Base-by-base conservation (phyloP, 2,113 vertebrate genomes). In the Ciconia boyciana region DNA sequence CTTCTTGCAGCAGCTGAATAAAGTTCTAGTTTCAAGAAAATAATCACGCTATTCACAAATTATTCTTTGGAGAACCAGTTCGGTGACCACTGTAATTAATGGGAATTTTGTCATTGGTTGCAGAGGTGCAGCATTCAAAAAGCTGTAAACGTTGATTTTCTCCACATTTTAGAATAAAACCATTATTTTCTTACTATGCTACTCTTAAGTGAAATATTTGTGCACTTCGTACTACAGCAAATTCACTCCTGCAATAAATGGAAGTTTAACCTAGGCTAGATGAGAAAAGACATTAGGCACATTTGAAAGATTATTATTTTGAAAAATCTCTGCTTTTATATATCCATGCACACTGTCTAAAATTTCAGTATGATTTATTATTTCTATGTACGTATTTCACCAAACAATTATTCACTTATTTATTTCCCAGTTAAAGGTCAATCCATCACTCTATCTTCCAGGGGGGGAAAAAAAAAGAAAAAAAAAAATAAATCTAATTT, bases 361-460 rank as follows among this genome's bases (percentile, higher is more conserved):
- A 11, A 46, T 89, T 94, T 85, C 61, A 43, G 7, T 7, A 13
- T 62, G 58, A 58, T 89, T 76, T 94, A 91, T 79, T 89, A 43
- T 95, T 90, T 86, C 78, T 58, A 80, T 2, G 4, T 48, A 54
- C 16, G 21, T 39, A 76, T 94, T 92, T 85, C 58, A 39, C 58
- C 25, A 69, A 79, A 70, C n/a, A 69, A 90, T 94, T 93, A 89
- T 74, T 93, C 87, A 82, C 39, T 91, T 94, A 87, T 87, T 94
- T 94, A 78, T 92, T 97, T 89, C 68, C 28, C 44, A 57, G 49
- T 64, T 93, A 85, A 83, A 93, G 89, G 46, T 91, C 77, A 94
- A 62, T 66, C 62, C 78, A 77, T 91, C 88, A 58, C 54, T 79
- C 54, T 88, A 54, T 69, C 58, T 91, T 87, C 54, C 54, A 57